These are phyloP conservation scores for Trachymyrmex cornetzi DNA, from an alignment of 1,140 invertebrate genomes.

Conservation along the genomic window DNA sequence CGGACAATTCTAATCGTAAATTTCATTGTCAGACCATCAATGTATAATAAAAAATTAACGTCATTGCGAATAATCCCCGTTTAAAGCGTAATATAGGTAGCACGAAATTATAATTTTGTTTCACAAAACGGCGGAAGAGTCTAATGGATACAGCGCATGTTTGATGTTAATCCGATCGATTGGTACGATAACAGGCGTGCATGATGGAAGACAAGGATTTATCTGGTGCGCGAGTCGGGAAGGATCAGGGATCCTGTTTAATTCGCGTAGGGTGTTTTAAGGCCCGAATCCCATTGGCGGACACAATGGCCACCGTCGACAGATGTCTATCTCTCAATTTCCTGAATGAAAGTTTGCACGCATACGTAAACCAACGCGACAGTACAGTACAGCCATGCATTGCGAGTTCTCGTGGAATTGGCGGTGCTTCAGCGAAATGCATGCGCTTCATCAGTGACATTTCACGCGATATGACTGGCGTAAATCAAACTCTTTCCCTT, in stretches of 20 bases:
- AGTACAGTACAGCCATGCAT: neutral
- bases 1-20: conserved; percentile 1
- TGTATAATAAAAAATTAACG: conserved; percentile 7
- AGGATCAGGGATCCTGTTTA: conserved; percentile 73
- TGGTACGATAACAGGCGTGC: conserved; percentile 63
- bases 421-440: conserved; percentile 22
- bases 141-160: conserved; percentile 44
- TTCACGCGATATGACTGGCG: conserved; percentile 14
- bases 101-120: conserved; percentile 31
- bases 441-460: conserved; percentile 26
- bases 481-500: conserved; percentile 7
- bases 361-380: conserved; percentile 73
- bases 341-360: conserved; percentile 79
- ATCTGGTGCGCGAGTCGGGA: conserved; percentile 58
- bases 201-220: conserved; percentile 69
- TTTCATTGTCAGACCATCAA: neutral
- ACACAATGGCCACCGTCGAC: conserved; percentile 79
- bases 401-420: conserved; percentile 30
- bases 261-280: conserved; percentile 73
- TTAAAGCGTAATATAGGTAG: neutral
- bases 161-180: conserved; percentile 72
- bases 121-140: neutral
- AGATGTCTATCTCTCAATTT: conserved; percentile 85
- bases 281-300: conserved; percentile 72
- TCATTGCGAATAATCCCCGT: conserved; percentile 8